Percentiles rank a stretch among this genome's conserved stretches.
Conservation (phyloP, 2,113 vertebrate genomes). For the Xenotilapia caudafasciata region DNA sequence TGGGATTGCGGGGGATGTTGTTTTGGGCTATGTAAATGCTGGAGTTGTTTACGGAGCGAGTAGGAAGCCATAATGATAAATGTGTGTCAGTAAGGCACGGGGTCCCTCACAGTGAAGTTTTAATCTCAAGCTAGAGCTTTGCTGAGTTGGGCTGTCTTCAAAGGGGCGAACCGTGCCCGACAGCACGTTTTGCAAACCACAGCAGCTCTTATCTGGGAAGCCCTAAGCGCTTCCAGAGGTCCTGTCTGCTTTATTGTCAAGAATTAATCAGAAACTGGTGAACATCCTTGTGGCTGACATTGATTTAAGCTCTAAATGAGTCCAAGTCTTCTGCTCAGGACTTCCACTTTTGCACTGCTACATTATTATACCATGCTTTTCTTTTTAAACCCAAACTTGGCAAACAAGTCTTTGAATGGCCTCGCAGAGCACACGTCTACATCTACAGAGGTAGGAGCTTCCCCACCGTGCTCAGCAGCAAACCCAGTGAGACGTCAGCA, state of each 20-base stretch:
- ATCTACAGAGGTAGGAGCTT: not conserved
- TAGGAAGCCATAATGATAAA: constrained; percentile 52
- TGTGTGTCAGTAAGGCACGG: constrained; percentile 13
- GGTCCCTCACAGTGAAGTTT: not conserved
- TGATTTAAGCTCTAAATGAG: not conserved
- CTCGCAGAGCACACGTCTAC: not conserved
- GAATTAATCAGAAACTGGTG: constrained; percentile 42
- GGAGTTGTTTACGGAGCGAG: constrained; percentile 42
- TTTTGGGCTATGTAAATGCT: constrained; percentile 33
- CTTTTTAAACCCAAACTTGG: not conserved
- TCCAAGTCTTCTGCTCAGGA: not conserved
- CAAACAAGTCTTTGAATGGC: not conserved
- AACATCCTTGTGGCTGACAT: not conserved
- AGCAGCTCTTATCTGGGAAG: constrained; percentile 26
- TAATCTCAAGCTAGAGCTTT: not conserved
- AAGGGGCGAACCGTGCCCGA: constrained; percentile 22
- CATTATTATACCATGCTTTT: not conserved
- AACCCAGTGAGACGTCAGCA: not conserved
- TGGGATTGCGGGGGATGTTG: constrained; percentile 29
- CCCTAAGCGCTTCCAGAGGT: constrained; percentile 54
- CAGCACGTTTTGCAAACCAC: constrained; percentile 43
- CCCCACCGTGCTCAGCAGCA: not conserved
- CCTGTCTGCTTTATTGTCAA: constrained; percentile 12
- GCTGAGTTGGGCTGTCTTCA: constrained; percentile 29
- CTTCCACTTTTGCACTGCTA: not conserved